Evolutionary conservation across 2,113 vertebrate genomes (phyloP).

Genomic region (Pleuronectes platessa): DNA sequence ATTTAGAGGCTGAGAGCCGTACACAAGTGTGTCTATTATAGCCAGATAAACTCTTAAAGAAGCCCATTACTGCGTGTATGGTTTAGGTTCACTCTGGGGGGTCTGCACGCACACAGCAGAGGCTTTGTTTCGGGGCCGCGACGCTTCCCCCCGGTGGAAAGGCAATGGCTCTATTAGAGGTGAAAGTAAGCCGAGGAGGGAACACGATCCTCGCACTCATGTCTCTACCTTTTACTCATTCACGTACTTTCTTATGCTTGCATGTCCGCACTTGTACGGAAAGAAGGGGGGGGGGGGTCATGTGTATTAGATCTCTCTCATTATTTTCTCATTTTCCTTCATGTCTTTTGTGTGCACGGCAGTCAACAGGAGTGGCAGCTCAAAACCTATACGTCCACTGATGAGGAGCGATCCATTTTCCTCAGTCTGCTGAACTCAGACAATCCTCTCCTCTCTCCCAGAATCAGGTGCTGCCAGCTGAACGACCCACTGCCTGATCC

Average conservation of each 20-base stretch:
- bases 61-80: slow-evolving; percentile 61
- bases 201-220: slow-evolving; percentile 69
- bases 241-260: slow-evolving; percentile 24
- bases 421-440: slow-evolving; percentile 66
- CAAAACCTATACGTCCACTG: slow-evolving; percentile 5
- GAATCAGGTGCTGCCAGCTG: slow-evolving; percentile 43
- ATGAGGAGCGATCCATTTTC: slow-evolving; percentile 24
- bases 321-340: slow-evolving; percentile 9
- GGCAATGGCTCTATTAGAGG: slow-evolving; percentile 70
- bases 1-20: slow-evolving; percentile 60
- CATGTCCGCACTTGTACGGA: not conserved
- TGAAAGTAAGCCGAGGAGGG: slow-evolving; percentile 69
- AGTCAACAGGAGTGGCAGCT: slow-evolving; percentile 20
- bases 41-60: slow-evolving; percentile 71
- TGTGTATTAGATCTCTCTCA: not conserved
- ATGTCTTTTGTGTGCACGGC: not conserved
- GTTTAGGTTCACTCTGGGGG: slow-evolving; percentile 72
- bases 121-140: slow-evolving; percentile 71
- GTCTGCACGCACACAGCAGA: slow-evolving; percentile 65
- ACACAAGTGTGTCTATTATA: slow-evolving; percentile 67
- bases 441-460: slow-evolving; percentile 55
- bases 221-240: slow-evolving; percentile 25
- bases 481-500: slow-evolving; percentile 38
- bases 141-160: slow-evolving; percentile 48
- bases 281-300: not conserved